Base-by-base conservation (phyloP, 1,140 invertebrate genomes). In the Aphelenchoides avenae region DNA sequence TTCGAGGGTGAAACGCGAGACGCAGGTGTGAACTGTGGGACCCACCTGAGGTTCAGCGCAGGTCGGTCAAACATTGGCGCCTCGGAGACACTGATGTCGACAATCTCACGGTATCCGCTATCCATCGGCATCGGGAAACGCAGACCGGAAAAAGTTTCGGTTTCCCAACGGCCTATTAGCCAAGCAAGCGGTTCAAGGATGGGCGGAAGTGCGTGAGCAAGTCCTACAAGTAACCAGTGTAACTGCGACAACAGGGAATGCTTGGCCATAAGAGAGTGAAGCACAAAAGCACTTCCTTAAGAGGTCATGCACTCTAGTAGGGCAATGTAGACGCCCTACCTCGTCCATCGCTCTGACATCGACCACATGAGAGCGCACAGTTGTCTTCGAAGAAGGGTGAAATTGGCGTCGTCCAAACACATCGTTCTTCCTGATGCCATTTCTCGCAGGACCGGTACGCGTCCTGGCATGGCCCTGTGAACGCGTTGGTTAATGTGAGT, bases 401-500 rank as follows among this genome's bases (percentile, higher is more conserved):
- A 42, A 71, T 72, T n/a, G 54, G 53, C 22, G 47, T 41, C 6
- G 72, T 55, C 73, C 71, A 75, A n/a, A 54, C 39, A 29, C 71
- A 73, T 2, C 72, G 51, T 5, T 57, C 33, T 52, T 73, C 70
- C 24, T 59, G 51, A 27, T 70, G 50, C 71, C 71, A 73, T 7
- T 60, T 42, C 0, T 40, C 57, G 27, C 71, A 73, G 33, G 57
- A 66, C 30, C 52, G 42, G 50, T 75, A 73, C 13, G 75, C 50
- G 34, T 75, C 71, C 48, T 75, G 72, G 50, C 71, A 73, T 13
- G 72, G 72, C 37, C 71, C 73, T 75, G 31, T 33, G 64, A 40
- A 15, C 24, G n/a, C 11, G 15, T 57, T 9, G 29, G 30, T 61
- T 22, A 20, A 26, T 34, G 1, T 13, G 13, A 5, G 26, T 5